These are phyloP conservation scores for Ctenosaura bakeri DNA, from an alignment of 2,797 vertebrate genomes.

Conservation along the genomic window DNA sequence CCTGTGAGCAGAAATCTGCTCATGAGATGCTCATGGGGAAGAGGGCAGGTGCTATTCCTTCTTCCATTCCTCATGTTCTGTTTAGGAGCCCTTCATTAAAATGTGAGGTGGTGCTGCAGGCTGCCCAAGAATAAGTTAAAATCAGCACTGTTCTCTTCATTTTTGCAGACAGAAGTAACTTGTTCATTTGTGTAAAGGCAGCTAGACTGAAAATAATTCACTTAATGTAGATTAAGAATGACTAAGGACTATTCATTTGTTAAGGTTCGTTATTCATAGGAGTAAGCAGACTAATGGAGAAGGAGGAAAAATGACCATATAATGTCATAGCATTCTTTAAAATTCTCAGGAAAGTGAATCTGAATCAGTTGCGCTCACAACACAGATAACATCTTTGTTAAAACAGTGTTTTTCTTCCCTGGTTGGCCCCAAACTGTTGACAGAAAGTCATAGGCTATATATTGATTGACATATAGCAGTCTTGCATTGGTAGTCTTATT, in stretches of 20 bases:
- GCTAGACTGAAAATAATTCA: neutral
- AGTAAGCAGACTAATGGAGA: neutral
- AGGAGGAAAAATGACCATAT: neutral
- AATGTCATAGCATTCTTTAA: slow-evolving; percentile 3
- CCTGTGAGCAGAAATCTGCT: too few relatives aligned
- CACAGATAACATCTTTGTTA: neutral
- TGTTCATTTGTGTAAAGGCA: neutral
- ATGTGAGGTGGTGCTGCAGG: neutral
- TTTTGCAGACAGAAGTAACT: neutral
- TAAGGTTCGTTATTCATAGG: neutral
- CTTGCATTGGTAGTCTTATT: neutral
- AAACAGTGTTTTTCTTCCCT: neutral
- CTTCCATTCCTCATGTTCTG: neutral
- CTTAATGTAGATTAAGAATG: neutral
- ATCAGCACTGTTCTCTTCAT: neutral
- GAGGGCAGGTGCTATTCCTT: neutral
- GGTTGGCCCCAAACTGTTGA: neutral
- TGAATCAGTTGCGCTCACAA: neutral
- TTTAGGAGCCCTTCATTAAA: neutral
- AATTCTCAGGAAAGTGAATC: neutral
- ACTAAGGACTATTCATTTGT: neutral
- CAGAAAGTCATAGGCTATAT: neutral
- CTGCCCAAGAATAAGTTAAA: neutral
- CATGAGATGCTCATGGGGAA: neutral
- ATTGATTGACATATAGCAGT: neutral